Evolutionary conservation across 1,140 invertebrate genomes (phyloP).

Genomic region (Dendroctonus ponderosae): DNA sequence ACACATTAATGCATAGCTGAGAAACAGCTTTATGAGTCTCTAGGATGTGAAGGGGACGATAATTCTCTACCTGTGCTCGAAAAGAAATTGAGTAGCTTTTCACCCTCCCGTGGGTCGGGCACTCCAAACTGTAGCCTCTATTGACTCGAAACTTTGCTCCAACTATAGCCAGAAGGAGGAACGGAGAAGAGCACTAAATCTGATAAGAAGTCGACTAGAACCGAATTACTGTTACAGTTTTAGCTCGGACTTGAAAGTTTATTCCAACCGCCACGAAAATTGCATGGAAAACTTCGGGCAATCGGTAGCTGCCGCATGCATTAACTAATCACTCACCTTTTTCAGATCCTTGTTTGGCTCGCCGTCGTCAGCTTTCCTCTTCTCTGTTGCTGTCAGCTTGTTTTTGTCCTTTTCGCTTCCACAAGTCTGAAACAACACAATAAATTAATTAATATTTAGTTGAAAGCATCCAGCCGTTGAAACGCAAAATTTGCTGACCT

Average conservation of each 20-base stretch:
- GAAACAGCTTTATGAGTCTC: too few relatives aligned
- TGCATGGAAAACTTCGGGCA: neutral
- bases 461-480: too few relatives aligned
- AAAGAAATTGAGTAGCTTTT: too few relatives aligned
- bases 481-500: too few relatives aligned
- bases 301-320: neutral
- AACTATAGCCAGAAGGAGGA: neutral
- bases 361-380: constrained; percentile 66
- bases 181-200: neutral
- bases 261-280: neutral
- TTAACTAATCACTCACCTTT: constrained; percentile 56
- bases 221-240: constrained; percentile 1
- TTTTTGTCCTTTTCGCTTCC: constrained; percentile 57
- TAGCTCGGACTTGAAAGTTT: constrained; percentile 1
- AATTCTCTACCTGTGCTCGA: too few relatives aligned
- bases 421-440: constrained; percentile 45
- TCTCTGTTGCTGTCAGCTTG: constrained; percentile 63
- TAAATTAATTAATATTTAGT: too few relatives aligned
- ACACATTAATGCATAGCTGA: too few relatives aligned
- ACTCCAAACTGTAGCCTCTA: neutral
- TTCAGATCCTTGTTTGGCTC: constrained; percentile 69
- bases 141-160: neutral
- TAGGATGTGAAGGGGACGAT: too few relatives aligned
- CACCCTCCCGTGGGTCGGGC: too few relatives aligned
- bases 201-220: neutral